Evolutionary conservation across 2,888 invertebrate species (phyloP).

Genomic region (Xanthia togata): DNA sequence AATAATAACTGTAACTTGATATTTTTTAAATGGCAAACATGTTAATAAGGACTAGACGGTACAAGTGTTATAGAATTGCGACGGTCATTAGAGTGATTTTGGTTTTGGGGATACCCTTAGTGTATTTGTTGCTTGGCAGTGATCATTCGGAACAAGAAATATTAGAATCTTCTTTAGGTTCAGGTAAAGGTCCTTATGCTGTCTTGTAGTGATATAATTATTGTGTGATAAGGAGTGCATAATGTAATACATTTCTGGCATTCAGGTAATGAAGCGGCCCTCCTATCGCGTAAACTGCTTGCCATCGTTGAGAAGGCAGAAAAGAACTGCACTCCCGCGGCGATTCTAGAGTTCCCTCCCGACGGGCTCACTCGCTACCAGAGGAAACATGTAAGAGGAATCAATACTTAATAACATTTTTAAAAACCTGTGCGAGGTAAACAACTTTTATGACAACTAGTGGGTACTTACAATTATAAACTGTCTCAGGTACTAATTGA

Average conservation of each 20-base stretch:
- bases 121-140: constrained; percentile 74
- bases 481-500: background rate
- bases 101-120: constrained; percentile 79
- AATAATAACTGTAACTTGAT: constrained; percentile 22
- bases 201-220: background rate
- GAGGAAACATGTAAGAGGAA: constrained; percentile 88
- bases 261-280: constrained; percentile 53
- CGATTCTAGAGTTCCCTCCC: constrained; percentile 94
- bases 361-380: constrained; percentile 93
- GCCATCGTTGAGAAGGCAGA: constrained; percentile 69
- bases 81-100: constrained; percentile 78
- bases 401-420: background rate
- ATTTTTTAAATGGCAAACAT: constrained; percentile 82
- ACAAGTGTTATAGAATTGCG: constrained; percentile 75
- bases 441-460: background rate
- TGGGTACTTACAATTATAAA: background rate
- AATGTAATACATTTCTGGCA: constrained; percentile 30
- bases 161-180: constrained; percentile 28
- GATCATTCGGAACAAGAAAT: constrained; percentile 31
- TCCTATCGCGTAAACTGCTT: constrained; percentile 76
- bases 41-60: constrained; percentile 85
- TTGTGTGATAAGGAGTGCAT: background rate
- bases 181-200: constrained; percentile 68
- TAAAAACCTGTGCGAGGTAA: background rate
- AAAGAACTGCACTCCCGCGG: constrained; percentile 93